Evolutionary conservation across 2,888 invertebrate species (phyloP), one percentile per base, ranked within the genome.

Genomic region (Busseola fusca): DNA sequence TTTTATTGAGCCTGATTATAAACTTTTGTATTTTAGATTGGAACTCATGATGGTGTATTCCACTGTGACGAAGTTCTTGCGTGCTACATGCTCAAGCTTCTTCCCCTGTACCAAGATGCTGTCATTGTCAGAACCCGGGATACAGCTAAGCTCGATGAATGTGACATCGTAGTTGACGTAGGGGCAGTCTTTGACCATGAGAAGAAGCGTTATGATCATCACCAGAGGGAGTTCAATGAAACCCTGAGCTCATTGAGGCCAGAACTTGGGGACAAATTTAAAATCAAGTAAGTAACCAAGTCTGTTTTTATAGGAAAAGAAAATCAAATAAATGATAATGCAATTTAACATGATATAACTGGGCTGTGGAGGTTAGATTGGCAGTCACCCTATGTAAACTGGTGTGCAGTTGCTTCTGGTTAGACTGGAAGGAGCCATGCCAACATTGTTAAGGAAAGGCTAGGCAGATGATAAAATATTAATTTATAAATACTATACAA

Each of bases 211-310:
- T 64, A 57, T 27, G 64, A 57, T 64, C 64, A 64, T 25, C 57
- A 64, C 57, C 64, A 57, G 40, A 69, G 27, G 40, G 57, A 57
- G 16, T 64, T 40, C 40, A 64, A 40, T 57, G 37, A 64, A 40
- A 64, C 57, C 21, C 1, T 64, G 37, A 64, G 64, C 57, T 64
- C 57, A 6, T 57, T 64, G 21, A 57, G 34, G 37, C 64, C 64
- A 40, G 40, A 40, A 14, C 16, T 64, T 27, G 57, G 57, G 21
- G 21, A 64, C 0, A 16, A 21, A 10, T 64, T 57, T 57, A 14
- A 21, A 64, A 64, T 57, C 9, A 64, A 57, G 57, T 27, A 25
- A 21, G 37, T 64, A 27, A n/a, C n/a, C n/a, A n/a, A n/a, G n/a
- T n/a, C n/a, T n/a, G n/a, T n/a, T n/a, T n/a, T n/a, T n/a, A n/a